A percentile compares a stretch with the other conserved stretches of the same genome.
Evolutionary conservation across 2,797 vertebrate genomes (phyloP).

Genomic region (Eurystomus glaucurus): DNA sequence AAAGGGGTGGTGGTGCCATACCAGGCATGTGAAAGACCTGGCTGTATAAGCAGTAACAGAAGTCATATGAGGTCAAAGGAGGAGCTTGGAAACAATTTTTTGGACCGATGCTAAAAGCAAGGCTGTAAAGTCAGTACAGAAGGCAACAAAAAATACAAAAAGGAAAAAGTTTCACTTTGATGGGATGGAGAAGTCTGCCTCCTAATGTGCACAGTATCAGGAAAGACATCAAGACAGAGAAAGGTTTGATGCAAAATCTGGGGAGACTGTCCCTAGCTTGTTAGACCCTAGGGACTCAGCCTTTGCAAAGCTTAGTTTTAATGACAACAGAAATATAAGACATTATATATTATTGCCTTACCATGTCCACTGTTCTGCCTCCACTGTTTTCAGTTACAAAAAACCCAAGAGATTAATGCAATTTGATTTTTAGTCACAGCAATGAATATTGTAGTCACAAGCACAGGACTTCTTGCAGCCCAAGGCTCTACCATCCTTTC

Average conservation of each 20-base stretch:
- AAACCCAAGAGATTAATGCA: background rate
- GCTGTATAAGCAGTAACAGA: background rate
- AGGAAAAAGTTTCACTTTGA: background rate
- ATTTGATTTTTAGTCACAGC: background rate
- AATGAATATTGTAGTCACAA: background rate
- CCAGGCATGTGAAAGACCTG: background rate
- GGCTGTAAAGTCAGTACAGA: background rate
- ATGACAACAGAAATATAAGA: background rate
- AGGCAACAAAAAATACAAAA: background rate
- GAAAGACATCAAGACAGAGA: background rate
- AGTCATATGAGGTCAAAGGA: background rate
- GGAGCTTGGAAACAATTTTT: background rate
- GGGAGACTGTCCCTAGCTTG: background rate
- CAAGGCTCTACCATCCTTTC: background rate
- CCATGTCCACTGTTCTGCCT: background rate
- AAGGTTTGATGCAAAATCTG: background rate
- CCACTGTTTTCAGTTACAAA: background rate
- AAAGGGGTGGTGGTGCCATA: background rate
- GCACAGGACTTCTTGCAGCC: rapidly evolving
- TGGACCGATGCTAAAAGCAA: background rate
- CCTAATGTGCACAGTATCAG: background rate
- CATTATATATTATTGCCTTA: background rate
- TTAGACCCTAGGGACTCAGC: background rate
- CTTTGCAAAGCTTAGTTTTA: background rate
- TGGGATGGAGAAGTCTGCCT: background rate